Evolutionary conservation across 2,797 vertebrate species (phyloP).

Genomic region (Telmatherina bonti): DNA sequence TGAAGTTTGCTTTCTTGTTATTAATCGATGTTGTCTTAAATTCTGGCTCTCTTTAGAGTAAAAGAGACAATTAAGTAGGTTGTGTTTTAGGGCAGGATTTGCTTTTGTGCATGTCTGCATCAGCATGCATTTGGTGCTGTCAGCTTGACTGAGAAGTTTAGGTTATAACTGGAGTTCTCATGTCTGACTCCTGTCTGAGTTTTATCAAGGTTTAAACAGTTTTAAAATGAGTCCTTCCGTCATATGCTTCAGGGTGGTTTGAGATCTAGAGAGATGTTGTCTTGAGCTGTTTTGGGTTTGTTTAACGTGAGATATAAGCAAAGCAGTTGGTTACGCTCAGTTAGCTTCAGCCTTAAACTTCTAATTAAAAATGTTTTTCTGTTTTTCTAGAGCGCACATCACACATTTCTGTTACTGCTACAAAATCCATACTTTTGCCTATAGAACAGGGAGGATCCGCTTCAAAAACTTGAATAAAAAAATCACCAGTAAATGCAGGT

Average conservation of each 20-base stretch:
- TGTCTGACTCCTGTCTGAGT: background rate
- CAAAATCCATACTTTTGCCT: background rate
- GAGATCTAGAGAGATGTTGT: background rate
- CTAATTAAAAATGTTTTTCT: background rate
- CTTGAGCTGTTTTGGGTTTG: background rate
- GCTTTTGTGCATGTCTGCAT: background rate
- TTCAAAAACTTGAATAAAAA: background rate
- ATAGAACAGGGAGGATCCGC: background rate
- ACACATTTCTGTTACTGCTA: too few species aligned
- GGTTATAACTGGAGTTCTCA: background rate
- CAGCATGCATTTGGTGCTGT: background rate
- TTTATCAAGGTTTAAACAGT: background rate
- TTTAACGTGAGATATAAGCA: background rate
- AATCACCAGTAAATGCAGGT: background rate
- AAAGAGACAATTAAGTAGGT: background rate
- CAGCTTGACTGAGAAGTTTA: background rate
- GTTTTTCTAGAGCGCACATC: background rate
- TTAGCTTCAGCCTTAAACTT: background rate
- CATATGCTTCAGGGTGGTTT: background rate
- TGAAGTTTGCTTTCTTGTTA: background rate
- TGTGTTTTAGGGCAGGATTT: background rate
- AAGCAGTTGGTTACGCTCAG: background rate
- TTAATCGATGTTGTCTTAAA: background rate
- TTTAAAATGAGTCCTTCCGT: background rate
- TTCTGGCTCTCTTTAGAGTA: background rate